A percentile compares a stretch with the other conserved stretches of the same genome.
phyloP scores from a whole-genome alignment of 2,888 invertebrate genomes.

The Lottia scabra region DNA sequence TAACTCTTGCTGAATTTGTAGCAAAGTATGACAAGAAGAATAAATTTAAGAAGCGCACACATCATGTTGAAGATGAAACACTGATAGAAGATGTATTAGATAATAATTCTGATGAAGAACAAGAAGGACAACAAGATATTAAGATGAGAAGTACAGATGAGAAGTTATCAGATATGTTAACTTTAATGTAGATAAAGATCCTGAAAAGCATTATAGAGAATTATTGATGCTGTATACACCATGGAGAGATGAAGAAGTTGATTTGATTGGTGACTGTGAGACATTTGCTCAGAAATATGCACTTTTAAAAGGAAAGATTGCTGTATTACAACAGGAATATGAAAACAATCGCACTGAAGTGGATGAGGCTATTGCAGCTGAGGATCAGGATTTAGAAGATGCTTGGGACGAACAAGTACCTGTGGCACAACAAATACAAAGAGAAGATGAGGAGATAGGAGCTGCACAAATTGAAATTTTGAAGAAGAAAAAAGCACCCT shows the following conservation, averaged over 20 bases:
- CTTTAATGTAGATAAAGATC: slow-evolving; percentile 37
- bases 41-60: background rate
- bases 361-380: background rate
- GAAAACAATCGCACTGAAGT: background rate
- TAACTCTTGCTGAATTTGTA: background rate
- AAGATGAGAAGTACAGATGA: background rate
- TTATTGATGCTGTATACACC: slow-evolving; percentile 51
- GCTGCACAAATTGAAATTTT: background rate
- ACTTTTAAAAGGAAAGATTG: too few species aligned
- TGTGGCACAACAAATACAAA: background rate
- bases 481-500: slow-evolving; percentile 12
- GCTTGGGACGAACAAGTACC: background rate
- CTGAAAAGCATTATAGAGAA: slow-evolving; percentile 48
- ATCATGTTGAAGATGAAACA: background rate
- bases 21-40: background rate
- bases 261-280: slow-evolving; percentile 13
- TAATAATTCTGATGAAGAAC: background rate
- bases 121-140: background rate
- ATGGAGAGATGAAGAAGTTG: slow-evolving; percentile 52
- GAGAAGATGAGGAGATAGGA: background rate
- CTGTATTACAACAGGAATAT: background rate
- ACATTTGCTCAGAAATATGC: too few species aligned
- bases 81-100: background rate
- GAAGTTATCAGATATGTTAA: slow-evolving; percentile 34
- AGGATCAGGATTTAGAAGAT: background rate